These are phyloP conservation scores for Platalea minor DNA, from an alignment of 2,797 vertebrate species.

Conservation along the genomic window DNA sequence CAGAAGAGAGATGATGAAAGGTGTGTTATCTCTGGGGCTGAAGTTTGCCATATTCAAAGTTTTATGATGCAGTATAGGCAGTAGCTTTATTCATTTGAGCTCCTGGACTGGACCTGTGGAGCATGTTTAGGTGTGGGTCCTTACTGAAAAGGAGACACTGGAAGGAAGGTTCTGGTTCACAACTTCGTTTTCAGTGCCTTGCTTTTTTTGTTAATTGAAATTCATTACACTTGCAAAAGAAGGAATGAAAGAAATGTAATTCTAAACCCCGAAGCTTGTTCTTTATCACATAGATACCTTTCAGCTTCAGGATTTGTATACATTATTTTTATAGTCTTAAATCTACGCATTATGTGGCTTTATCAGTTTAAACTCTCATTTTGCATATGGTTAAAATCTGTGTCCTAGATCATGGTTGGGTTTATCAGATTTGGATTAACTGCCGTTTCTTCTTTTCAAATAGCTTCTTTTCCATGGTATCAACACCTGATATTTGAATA, in stretches of 20 bases:
- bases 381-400: constrained; percentile 19
- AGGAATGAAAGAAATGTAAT: not conserved
- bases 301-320: not conserved
- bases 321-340: not conserved
- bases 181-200: not conserved
- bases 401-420: not conserved
- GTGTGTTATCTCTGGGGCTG: not conserved
- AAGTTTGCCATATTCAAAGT: not conserved
- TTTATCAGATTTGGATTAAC: not conserved
- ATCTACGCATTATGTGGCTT: constrained; percentile 69
- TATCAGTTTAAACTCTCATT: constrained; percentile 74
- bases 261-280: not conserved
- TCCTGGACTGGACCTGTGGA: not conserved
- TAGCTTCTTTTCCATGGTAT: not conserved
- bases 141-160: not conserved
- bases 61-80: not conserved
- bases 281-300: not conserved
- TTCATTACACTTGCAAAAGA: not conserved
- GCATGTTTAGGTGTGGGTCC: not conserved
- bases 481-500: not conserved
- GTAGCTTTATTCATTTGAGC: not conserved
- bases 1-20: not conserved
- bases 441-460: not conserved
- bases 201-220: not conserved
- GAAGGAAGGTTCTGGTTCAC: not conserved